Evolutionary conservation across 2,797 vertebrate species (phyloP), one percentile per base, ranked within the genome.

Genomic region (Fistularia tabacaria): DNA sequence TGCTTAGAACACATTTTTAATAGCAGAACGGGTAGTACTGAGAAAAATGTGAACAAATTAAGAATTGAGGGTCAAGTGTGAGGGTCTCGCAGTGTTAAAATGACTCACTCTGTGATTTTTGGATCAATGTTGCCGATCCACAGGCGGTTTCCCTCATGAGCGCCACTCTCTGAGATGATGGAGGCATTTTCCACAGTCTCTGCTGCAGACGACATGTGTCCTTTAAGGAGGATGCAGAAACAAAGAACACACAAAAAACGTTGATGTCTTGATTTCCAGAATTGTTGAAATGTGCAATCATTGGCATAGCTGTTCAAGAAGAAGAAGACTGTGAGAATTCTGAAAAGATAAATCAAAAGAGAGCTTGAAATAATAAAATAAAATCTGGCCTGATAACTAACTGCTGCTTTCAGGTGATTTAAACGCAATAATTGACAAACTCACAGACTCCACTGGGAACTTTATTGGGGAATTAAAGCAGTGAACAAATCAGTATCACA

Each of bases 51-150:
- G 5, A 25, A 25, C 25, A 25, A 25, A 25, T 25, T 25, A 25
- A 25, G 25, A 25, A 25, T 3, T 25, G 25, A 25, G 25, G 25
- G 25, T 3, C 2, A 10, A 3, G 43, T 7, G 6, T 8, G 1
- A 38, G 13, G 38, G 12, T 8, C 46, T 36, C 40, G 14, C 11
- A 38, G 13, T 51, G 57, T 39, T 8, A 3, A 8, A 9, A 3
- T 10, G 52, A 93, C 95, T 95, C 74, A 98, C 96, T 98, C 96
- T 77, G 96, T 98, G 82, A 99, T 97, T 89, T 97, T 97, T 66
- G 95, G 94, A 85, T 98, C 96, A 46, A 98, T 91, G 88, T 98
- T 98, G 41, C 96, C 95, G 54, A 99, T 97, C 96, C 96, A 99
- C 78, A 99, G 89, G 62, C 96, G 94, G 81, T 98, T 96, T 46